These are phyloP conservation scores for Colletes gigas DNA, from an alignment of 1,140 invertebrate species.

Conservation along the genomic window DNA sequence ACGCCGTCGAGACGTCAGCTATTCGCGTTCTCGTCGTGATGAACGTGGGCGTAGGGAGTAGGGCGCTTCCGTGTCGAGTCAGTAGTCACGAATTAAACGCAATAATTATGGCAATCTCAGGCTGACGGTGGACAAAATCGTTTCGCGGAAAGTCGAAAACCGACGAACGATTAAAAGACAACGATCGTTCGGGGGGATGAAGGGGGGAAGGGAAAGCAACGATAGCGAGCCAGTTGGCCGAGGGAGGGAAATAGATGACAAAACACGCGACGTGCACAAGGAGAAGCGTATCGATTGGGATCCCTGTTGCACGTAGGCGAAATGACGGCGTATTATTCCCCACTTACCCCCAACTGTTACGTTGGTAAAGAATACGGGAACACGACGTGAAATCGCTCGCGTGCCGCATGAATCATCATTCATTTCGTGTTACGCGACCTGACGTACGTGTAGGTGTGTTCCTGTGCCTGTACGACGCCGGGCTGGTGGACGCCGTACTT, in stretches of 20 bases:
- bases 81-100: conserved; percentile 48
- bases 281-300: conserved; percentile 70
- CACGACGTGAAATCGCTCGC: conserved; percentile 72
- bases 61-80: conserved; percentile 22
- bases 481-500: conserved; percentile 63
- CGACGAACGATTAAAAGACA: neutral
- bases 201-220: neutral
- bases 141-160: conserved; percentile 9
- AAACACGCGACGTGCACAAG: conserved; percentile 63
- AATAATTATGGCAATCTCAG: conserved; percentile 36
- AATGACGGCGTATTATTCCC: conserved; percentile 75
- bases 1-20: conserved; percentile 28
- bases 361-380: conserved; percentile 66
- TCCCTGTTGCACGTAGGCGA: conserved; percentile 72
- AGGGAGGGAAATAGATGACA: neutral
- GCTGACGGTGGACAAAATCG: neutral
- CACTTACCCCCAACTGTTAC: conserved; percentile 63
- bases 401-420: conserved; percentile 77
- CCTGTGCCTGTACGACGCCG: conserved; percentile 54
- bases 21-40: conserved; percentile 30
- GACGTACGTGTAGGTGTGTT: conserved; percentile 59
- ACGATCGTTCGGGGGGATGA: neutral
- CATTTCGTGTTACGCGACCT: conserved; percentile 73
- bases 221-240: neutral
- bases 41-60: conserved; percentile 6